Evolutionary conservation across 92 coral and sea anemone species (phyloP).

Genomic region (Epizoanthus illoricatus): DNA sequence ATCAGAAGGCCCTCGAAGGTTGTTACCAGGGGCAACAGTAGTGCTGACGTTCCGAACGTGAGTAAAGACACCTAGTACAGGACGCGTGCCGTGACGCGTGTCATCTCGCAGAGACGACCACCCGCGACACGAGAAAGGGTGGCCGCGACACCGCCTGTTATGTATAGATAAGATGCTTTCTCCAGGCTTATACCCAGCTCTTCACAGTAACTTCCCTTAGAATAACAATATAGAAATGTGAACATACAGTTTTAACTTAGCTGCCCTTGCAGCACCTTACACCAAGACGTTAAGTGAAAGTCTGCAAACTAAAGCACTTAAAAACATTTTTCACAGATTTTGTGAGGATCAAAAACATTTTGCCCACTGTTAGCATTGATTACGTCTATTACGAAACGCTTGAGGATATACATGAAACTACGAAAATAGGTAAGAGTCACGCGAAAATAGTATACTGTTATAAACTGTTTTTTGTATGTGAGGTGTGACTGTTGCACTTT

Average conservation of each 20-base stretch:
- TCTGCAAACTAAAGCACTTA: too few relatives aligned
- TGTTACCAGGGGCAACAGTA: constrained; percentile 7
- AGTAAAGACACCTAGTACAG: neutral
- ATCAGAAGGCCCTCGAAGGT: neutral
- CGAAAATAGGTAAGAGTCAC: too few relatives aligned
- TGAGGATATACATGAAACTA: too few relatives aligned
- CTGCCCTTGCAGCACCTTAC: neutral
- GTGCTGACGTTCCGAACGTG: neutral
- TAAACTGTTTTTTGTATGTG: too few relatives aligned
- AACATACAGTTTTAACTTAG: neutral
- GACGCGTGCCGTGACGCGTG: neutral
- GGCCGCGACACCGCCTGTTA: neutral
- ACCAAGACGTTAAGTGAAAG: too few relatives aligned
- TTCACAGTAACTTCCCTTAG: neutral
- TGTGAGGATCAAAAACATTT: too few relatives aligned
- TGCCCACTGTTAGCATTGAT: too few relatives aligned
- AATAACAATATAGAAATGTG: neutral
- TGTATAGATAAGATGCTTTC: neutral
- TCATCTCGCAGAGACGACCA: neutral
- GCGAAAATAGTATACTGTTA: too few relatives aligned
- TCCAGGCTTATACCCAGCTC: neutral
- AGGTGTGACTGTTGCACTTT: too few relatives aligned
- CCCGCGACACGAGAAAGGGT: neutral
- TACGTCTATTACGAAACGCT: too few relatives aligned
- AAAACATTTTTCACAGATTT: too few relatives aligned